phyloP scores from a whole-genome alignment of 2,113 vertebrate genomes.

The Thomomys bottae region DNA sequence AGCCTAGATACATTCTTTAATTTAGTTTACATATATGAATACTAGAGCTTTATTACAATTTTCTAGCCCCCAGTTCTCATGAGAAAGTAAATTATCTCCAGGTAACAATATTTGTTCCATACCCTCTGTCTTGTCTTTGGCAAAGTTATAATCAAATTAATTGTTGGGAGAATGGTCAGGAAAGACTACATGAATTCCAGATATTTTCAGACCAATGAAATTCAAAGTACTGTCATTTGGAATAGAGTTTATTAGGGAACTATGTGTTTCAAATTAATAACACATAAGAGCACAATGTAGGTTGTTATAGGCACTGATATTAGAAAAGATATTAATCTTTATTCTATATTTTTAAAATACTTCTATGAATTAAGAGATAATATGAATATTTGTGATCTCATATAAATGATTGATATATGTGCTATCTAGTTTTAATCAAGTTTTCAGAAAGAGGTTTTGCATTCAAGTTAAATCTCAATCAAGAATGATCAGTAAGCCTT shows the following conservation, averaged over 20 bases:
- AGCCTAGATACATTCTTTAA: too few species aligned
- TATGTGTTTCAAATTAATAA: slow-evolving; percentile 24
- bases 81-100: not conserved
- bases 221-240: not conserved
- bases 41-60: slow-evolving; percentile 45
- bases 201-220: slow-evolving; percentile 24
- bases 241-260: not conserved
- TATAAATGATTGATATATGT: not conserved
- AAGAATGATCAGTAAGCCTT: not conserved
- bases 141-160: slow-evolving; percentile 27
- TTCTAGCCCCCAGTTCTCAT: not conserved
- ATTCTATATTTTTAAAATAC: not conserved
- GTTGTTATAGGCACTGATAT: not conserved
- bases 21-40: slow-evolving; percentile 42
- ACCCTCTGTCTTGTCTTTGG: slow-evolving; percentile 7
- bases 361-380: not conserved
- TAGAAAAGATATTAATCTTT: not conserved
- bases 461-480: not conserved
- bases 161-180: not conserved
- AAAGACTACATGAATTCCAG: slow-evolving; percentile 2
- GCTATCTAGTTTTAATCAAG: not conserved
- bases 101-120: not conserved
- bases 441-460: not conserved
- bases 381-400: not conserved
- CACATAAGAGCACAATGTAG: not conserved